Conservation (phyloP, 2,113 vertebrate species). For the Porphyrio hochstetteri region DNA sequence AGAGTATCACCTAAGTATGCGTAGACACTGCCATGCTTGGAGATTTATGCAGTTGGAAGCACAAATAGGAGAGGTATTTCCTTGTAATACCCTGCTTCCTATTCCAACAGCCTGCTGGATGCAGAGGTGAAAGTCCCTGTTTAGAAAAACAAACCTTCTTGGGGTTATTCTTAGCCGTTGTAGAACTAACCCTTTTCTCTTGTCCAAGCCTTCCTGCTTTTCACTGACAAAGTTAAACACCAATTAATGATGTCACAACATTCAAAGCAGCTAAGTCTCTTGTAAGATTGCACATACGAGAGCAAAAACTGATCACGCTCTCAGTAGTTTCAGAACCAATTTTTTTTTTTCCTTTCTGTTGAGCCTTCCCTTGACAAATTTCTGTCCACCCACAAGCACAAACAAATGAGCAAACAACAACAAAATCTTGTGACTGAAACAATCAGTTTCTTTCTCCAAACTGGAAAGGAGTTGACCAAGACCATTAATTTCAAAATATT, state of each 20-base stretch:
- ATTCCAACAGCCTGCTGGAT: neutral
- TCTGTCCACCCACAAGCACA: neutral
- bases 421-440: neutral
- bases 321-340: neutral
- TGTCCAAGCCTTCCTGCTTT: neutral
- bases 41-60: neutral
- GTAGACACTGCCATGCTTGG: rapidly evolving
- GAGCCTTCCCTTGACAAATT: neutral
- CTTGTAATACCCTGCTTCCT: neutral
- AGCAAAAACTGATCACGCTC: neutral
- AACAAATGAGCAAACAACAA: neutral
- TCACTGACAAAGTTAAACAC: neutral
- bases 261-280: neutral
- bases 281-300: neutral
- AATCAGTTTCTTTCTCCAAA: neutral
- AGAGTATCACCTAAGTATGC: neutral
- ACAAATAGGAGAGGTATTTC: neutral
- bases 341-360: neutral
- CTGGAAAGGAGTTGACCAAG: neutral
- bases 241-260: neutral
- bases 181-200: neutral
- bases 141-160: neutral
- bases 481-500: neutral
- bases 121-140: neutral
- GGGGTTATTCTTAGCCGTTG: neutral